Evolutionary conservation across 2,113 vertebrate genomes (phyloP).

Genomic region (Cnemophilus loriae): DNA sequence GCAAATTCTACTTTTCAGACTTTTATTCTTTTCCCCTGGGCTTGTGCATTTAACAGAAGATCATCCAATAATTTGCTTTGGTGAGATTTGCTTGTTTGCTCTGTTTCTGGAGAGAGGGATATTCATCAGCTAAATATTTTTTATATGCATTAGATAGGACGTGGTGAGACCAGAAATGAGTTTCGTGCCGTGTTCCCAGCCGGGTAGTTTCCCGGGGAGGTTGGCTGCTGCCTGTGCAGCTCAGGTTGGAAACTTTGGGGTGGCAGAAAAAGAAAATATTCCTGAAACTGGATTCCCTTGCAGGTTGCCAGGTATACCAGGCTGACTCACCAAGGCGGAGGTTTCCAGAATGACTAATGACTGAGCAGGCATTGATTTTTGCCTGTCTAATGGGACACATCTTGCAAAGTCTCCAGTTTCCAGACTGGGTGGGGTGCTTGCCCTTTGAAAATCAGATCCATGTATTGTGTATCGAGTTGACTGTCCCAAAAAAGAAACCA

Average conservation of each 20-base stretch:
- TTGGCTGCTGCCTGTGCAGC: neutral
- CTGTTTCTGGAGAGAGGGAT: neutral
- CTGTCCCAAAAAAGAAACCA: neutral
- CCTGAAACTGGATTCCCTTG: neutral
- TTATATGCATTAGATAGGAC: neutral
- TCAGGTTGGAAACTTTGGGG: neutral
- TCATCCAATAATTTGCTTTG: neutral
- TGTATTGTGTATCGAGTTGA: neutral
- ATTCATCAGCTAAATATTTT: neutral
- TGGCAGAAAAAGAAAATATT: neutral
- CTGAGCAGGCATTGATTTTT: constrained; percentile 25
- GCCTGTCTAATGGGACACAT: neutral
- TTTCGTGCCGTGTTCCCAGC: neutral
- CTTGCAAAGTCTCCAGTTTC: constrained; percentile 15
- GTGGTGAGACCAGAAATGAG: neutral
- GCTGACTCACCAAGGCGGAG: neutral
- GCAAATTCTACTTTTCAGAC: neutral
- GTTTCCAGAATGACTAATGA: constrained; percentile 29
- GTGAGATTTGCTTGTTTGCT: neutral
- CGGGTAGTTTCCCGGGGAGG: neutral
- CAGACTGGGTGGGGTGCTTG: constrained; percentile 30
- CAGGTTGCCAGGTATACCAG: constrained; percentile 4
- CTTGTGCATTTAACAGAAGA: neutral
- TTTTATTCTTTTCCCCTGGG: neutral
- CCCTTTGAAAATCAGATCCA: constrained; percentile 27